Conservation (phyloP, 2,797 vertebrate species). For the Enoplosus armatus region DNA sequence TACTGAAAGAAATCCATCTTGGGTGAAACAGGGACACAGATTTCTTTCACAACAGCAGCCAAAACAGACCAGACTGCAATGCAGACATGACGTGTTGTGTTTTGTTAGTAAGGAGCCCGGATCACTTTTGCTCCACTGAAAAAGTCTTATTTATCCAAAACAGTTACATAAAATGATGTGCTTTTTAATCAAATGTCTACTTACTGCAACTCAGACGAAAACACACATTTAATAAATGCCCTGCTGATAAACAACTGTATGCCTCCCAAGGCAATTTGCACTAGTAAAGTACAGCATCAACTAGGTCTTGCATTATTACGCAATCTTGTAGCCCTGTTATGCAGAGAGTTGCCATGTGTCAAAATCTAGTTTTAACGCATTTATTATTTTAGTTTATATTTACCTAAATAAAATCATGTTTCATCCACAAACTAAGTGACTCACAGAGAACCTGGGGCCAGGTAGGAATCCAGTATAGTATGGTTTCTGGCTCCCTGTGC, state of each 20-base stretch:
- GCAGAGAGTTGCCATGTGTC: background rate
- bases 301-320: background rate
- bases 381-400: background rate
- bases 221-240: background rate
- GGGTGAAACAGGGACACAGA: background rate
- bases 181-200: background rate
- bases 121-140: background rate
- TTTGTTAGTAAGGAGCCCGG: background rate
- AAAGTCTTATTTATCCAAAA: background rate
- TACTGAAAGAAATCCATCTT: background rate
- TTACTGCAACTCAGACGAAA: background rate
- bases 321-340: background rate
- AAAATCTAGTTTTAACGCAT: background rate
- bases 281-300: background rate
- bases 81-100: background rate
- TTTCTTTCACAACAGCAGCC: background rate
- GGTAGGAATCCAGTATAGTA: background rate
- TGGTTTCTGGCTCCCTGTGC: background rate
- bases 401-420: conserved; percentile 1
- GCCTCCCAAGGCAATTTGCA: background rate
- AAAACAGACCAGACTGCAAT: background rate
- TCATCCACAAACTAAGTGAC: conserved; percentile 9
- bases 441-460: background rate
- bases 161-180: background rate
- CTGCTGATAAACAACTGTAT: background rate